Evolutionary conservation across 2,113 vertebrate species (phyloP), one percentile per base, ranked within the genome.

Genomic region (Nettapus auritus): DNA sequence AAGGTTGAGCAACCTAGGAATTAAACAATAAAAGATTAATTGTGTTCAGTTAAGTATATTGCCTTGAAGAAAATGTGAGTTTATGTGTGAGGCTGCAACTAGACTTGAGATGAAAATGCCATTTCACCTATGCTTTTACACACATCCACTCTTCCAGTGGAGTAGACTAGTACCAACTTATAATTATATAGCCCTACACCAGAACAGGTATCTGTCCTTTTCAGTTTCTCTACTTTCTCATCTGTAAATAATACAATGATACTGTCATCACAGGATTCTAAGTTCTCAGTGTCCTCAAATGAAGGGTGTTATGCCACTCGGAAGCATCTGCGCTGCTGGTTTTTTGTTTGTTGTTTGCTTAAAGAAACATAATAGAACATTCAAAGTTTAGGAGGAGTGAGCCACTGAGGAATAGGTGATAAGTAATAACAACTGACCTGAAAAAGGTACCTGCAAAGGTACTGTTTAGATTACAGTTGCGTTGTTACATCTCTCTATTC

Each of bases 61-160:
- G 36, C 38, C 21, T 83, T 63, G 9, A 34, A 36, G 33, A 23
- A 57, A 26, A 15, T 4, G 1, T 38, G 13, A 74, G 23, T 44
- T 77, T 46, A 11, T 57, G 8, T 84, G n/a, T n/a, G 34, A 95
- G 86, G 55, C 53, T 77, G 59, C 55, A 69, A 4, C 82, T 89
- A 82, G 48, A 63, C 25, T 64, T 55, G 31, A 80, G 40, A 63
- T 0, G 0, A 60, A 70, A 40, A 74, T 68, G 25, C 75, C 28
- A 76, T 26, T 19, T 88, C 33, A 21, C 15, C 29, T 75, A 23
- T 23, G 21, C 14, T 36, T 14, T 48, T 63, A 22, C 6, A 50
- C 23, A 62, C 26, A 19, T 33, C 33, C 36, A 42, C 13, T 84
- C 9, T 89, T 59, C 40, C 17, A 13, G 17, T 53, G 34, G 21